Evolutionary conservation across 2,113 vertebrate species (phyloP).

Genomic region (Eulemur macaco): DNA sequence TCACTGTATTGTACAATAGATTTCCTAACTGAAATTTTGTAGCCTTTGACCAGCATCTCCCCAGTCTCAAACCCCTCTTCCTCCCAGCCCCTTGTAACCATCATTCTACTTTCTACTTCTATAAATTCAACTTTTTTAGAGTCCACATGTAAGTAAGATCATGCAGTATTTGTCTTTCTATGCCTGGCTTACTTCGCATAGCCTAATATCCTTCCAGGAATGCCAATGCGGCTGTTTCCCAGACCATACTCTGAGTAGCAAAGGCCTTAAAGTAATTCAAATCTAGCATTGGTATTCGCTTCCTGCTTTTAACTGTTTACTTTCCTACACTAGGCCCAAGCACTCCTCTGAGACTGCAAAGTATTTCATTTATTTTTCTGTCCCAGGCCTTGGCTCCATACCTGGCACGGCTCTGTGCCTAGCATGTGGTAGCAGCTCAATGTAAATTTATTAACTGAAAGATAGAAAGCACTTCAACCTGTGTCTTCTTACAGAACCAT

Average conservation of each 20-base stretch:
- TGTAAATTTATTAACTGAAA: background rate
- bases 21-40: background rate
- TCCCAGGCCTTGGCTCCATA: background rate
- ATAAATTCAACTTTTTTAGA: background rate
- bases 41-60: background rate
- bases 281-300: background rate
- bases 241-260: background rate
- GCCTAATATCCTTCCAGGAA: background rate
- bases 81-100: background rate
- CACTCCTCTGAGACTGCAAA: background rate
- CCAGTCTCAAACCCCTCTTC: background rate
- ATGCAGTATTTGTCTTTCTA: background rate
- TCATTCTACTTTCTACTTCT: background rate
- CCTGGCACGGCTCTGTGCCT: background rate
- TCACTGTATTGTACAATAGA: background rate
- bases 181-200: background rate
- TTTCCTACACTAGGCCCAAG: background rate
- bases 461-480: background rate
- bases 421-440: background rate
- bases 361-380: background rate
- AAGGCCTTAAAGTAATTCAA: background rate
- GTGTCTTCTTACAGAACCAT: background rate
- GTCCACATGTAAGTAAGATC: background rate
- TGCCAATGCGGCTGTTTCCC: background rate
- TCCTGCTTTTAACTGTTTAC: slow-evolving; percentile 16